phyloP scores from a whole-genome alignment of 92 coral and sea anemone species.

The Parazoanthus darwini region DNA sequence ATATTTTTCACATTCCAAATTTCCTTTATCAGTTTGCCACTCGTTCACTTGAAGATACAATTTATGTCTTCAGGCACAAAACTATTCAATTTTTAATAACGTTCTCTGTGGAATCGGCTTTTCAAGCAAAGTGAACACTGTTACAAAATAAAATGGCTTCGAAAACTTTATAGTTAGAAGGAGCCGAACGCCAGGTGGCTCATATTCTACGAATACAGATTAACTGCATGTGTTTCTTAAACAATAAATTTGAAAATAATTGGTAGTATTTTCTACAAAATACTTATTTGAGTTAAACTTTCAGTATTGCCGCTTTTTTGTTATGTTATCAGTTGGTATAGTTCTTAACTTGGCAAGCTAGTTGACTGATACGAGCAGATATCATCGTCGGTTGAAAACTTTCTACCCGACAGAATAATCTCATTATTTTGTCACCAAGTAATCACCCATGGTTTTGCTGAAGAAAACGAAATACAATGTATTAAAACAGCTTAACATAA shows the following conservation, averaged over 20 bases:
- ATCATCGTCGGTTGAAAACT: not conserved
- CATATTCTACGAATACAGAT: not conserved
- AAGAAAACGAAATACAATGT: too few relatives aligned
- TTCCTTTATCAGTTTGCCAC: not conserved
- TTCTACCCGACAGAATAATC: not conserved
- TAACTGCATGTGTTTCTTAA: not conserved
- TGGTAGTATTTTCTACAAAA: not conserved
- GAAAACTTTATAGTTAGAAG: not conserved
- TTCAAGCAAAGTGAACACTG: not conserved
- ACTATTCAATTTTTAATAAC: not conserved
- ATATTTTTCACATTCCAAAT: not conserved
- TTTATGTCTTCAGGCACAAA: not conserved
- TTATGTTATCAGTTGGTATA: not conserved
- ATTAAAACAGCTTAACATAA: not conserved
- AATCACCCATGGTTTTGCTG: not conserved
- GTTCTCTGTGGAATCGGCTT: not conserved
- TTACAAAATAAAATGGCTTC: not conserved
- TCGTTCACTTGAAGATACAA: not conserved
- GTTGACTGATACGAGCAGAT: not conserved
- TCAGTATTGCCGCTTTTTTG: not conserved
- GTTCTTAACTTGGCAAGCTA: not conserved
- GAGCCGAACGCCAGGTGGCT: not conserved
- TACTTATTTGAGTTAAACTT: not conserved
- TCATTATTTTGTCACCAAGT: not conserved
- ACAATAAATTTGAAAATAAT: conserved; percentile 26